Base-by-base conservation (phyloP, 2,113 vertebrate species). In the Neodon shergylaensis region DNA sequence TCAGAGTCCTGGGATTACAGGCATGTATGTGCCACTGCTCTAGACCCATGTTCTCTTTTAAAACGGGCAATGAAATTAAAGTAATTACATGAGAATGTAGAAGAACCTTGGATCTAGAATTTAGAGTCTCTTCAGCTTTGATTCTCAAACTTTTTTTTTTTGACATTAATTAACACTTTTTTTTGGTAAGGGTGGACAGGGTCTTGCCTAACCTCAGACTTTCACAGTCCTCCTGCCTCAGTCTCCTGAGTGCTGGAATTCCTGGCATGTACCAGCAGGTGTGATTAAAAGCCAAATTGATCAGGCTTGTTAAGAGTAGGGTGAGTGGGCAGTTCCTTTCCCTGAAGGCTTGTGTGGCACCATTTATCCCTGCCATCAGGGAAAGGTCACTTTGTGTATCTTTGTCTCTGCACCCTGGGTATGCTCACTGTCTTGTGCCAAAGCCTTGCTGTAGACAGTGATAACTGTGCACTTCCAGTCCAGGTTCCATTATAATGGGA, bases 71-170 rank as follows among this genome's bases (percentile, higher is more conserved):
- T n/a, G 7, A 68, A 26, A 78, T 65, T 81, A 47, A 95, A 83
- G 93, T 61, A 54, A 82, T 72, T 89, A 72, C 91, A 42, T 3
- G 74, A 84, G 49, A 94, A 70, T 22, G 44, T 31, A 36, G 76
- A 63, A 85, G 54, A 89, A 7, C 2, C 63, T 31, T 92, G 14
- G 21, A 93, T 65, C 31, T 92, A 87, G 58, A 93, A 31, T 82
- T 96, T 90, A 87, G 36, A 94, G 85, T n/a, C 68, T 61, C 61
- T 88, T 52, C 17, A 88, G 61, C 49, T 82, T 72, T 90, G 31
- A 70, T 42, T 58, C 14, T 26, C n/a, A 81, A 90, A 31, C 2
- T 39, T 76, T 54, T 44, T 74, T 44, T 77, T 79, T 39, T 96
- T 85, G 14, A 65, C 49, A 92, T 87, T 88, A n/a, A 74, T 73